phyloP scores from a whole-genome alignment of 2,113 vertebrate genomes.

The Megaceryle maxima region DNA sequence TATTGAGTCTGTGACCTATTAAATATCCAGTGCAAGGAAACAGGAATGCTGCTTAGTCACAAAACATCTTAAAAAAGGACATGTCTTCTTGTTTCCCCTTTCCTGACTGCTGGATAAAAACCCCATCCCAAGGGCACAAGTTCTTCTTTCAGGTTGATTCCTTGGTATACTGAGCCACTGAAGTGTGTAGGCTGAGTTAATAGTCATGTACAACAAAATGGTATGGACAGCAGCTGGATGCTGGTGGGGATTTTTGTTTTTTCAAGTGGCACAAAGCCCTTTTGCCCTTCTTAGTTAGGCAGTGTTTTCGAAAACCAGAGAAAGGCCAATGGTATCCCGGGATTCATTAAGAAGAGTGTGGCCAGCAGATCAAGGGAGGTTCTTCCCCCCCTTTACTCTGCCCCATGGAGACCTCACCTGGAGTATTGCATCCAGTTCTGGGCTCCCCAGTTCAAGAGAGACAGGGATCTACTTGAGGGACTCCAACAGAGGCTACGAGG shows the following conservation, averaged over 20 bases:
- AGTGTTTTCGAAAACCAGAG: background rate
- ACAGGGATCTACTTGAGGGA: too few species aligned
- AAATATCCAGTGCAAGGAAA: background rate
- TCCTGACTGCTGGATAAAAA: background rate
- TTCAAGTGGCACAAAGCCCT: background rate
- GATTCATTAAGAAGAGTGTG: too few species aligned
- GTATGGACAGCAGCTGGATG: background rate
- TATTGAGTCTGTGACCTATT: background rate
- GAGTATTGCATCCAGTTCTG: too few species aligned
- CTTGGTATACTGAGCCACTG: background rate
- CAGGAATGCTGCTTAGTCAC: background rate
- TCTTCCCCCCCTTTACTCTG: too few species aligned
- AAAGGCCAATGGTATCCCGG: background rate
- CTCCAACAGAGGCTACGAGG: too few species aligned
- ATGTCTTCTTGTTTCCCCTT: background rate
- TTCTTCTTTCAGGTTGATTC: background rate
- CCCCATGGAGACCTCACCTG: too few species aligned
- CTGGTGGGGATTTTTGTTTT: background rate
- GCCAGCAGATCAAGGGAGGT: too few species aligned
- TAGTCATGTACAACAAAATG: background rate
- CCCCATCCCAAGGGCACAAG: background rate
- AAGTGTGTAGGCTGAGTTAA: background rate
- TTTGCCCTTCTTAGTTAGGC: background rate
- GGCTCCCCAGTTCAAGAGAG: too few species aligned
- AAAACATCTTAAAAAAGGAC: background rate